Evolutionary conservation across 1,140 invertebrate genomes (phyloP), one percentile per base, ranked within the genome.

Genomic region (Tribolium madens): DNA sequence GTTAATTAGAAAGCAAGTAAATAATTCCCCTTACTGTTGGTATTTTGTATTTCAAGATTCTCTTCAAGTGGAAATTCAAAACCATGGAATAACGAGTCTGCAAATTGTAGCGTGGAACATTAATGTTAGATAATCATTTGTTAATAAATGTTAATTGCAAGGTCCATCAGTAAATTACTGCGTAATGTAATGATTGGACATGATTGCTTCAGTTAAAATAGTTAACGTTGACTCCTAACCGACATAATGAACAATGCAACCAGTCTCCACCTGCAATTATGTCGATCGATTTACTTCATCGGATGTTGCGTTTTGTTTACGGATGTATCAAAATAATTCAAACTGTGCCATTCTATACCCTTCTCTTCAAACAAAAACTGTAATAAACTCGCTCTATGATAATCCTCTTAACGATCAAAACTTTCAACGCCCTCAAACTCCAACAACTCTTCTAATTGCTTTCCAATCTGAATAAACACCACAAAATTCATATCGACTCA

Each of bases 191-290:
- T 75, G 73, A 75, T 75, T 47, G 31, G 42, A 47, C 53, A 75
- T 64, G 73, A 75, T 60, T 75, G 73, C 73, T 72, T 60, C 73
- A 75, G 73, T 75, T 75, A 64, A 75, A 75, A 60, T 75, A 53
- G 17, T 18, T 31, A 60, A 60, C 53, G 36, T 57, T 18, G 73
- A 60, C 36, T 60, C 36, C 17, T 60, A 64, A 75, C 73, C 53
- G n/a, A 48, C 53, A 21, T 75, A 75, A 75, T 75, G 36, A 75
- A 64, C 73, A 47, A 75, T 75, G 46, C 73, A 64, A 47, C 72
- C 73, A 18, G 36, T 75, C 52, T 75, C 53, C 53, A 57, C 18
- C 72, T 75, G 46, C 53, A 75, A 75, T 75, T 75, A 75, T 47
- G 36, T 17, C 33, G 73, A 64, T 64, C 73, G 73, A 75, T 75